Evolutionary conservation across 2,797 vertebrate genomes (phyloP).

Genomic region (Eulemur mongoz): DNA sequence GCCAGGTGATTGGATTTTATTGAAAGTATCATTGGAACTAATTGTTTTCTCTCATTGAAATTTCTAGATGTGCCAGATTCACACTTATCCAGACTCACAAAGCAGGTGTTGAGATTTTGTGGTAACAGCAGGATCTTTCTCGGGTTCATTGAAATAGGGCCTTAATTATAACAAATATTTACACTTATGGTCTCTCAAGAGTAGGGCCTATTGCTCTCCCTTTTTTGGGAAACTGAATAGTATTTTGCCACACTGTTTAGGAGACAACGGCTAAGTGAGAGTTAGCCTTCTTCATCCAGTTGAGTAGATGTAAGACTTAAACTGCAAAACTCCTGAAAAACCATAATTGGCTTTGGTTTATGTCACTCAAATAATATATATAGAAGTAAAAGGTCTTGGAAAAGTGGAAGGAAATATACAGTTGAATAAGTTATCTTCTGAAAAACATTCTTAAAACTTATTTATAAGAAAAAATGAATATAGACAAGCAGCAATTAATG

Average conservation of each 20-base stretch:
- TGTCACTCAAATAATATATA: neutral
- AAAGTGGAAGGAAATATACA: neutral
- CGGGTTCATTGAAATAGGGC: neutral
- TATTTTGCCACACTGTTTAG: neutral
- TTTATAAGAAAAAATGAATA: neutral
- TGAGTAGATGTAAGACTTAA: neutral
- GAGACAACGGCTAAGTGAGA: neutral
- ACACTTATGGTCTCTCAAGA: neutral
- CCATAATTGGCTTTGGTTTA: neutral
- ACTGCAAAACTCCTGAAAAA: neutral
- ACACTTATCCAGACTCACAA: neutral
- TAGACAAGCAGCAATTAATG: neutral
- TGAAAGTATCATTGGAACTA: conserved; percentile 42
- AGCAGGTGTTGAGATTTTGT: neutral
- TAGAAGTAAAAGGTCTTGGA: neutral
- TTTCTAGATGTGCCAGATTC: conserved; percentile 3
- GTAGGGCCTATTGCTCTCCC: neutral
- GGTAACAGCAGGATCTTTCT: neutral
- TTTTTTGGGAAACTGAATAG: neutral
- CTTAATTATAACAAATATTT: neutral
- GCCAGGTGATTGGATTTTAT: conserved; percentile 24
- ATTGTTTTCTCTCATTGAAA: neutral
- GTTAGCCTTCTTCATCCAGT: neutral
- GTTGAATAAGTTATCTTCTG: neutral
- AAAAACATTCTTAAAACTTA: neutral